A percentile compares a stretch with the other conserved stretches of the same genome.
phyloP scores from a whole-genome alignment of 1,140 invertebrate genomes.

The Thaumatotibia leucotreta region DNA sequence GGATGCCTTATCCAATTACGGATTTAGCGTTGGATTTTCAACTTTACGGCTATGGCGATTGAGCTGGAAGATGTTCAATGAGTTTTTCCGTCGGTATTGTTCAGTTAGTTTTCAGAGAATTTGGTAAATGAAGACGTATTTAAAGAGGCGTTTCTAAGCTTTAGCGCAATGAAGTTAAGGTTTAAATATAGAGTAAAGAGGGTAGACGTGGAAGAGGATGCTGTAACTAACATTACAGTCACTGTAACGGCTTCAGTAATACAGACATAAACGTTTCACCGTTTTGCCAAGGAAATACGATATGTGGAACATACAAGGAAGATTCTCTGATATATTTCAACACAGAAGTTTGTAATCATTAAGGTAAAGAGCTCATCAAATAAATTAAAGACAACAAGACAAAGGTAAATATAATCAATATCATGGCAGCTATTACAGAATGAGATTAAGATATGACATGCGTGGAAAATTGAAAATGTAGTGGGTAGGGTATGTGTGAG shows the following conservation, averaged over 20 bases:
- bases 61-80: not conserved
- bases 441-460: too few species aligned
- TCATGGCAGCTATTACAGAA: too few species aligned
- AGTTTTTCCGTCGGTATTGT: not conserved
- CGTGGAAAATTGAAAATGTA: too few species aligned
- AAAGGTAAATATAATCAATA: too few species aligned
- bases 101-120: not conserved
- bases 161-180: not conserved
- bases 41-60: conserved; percentile 1
- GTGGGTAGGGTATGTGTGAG: too few species aligned
- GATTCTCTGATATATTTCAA: too few species aligned
- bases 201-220: not conserved
- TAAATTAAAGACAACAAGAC: too few species aligned
- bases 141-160: not conserved
- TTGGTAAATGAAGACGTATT: not conserved
- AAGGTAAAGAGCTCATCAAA: too few species aligned
- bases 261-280: not conserved
- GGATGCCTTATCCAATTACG: conserved; percentile 14
- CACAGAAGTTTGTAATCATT: too few species aligned
- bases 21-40: conserved; percentile 15
- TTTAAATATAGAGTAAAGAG: not conserved
- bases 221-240: not conserved
- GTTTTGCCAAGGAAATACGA: not conserved
- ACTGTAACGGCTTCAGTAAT: not conserved
- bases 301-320: too few species aligned